phyloP scores from a whole-genome alignment of 2,797 vertebrate species.

The Gymnodraco acuticeps region DNA sequence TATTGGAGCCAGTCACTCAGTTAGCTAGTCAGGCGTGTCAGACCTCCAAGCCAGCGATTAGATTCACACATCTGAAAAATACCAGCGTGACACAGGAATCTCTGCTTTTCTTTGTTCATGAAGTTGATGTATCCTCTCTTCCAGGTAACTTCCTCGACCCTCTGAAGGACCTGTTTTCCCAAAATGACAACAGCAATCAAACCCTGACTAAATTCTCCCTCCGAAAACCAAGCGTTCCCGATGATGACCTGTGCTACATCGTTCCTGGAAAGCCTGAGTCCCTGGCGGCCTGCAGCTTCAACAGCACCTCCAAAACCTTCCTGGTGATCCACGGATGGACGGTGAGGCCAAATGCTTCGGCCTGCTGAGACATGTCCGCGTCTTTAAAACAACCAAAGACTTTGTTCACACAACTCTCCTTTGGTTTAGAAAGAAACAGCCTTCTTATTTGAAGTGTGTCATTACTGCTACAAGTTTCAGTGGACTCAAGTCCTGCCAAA shows the following conservation, averaged over 20 bases:
- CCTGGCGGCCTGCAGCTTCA: constrained; percentile 81
- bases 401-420: constrained; percentile 22
- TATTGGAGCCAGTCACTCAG: constrained; percentile 54
- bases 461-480: constrained; percentile 11
- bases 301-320: constrained; percentile 85
- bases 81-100: not conserved
- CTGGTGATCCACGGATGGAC: constrained; percentile 89
- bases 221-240: constrained; percentile 78
- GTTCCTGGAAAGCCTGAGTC: constrained; percentile 73
- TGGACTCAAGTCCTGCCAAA: not conserved
- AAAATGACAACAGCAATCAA: constrained; percentile 54
- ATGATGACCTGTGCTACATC: constrained; percentile 84
- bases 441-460: constrained; percentile 7
- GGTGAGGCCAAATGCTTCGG: constrained; percentile 68
- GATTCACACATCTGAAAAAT: constrained; percentile 36
- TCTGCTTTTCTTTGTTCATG: constrained; percentile 5
- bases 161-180: constrained; percentile 65
- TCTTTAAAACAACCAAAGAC: not conserved
- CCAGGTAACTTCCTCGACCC: constrained; percentile 82
- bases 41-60: constrained; percentile 10
- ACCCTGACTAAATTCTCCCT: constrained; percentile 81
- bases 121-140: not conserved
- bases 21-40: constrained; percentile 40
- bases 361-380: constrained; percentile 46
- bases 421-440: constrained; percentile 1